These are phyloP conservation scores for Pseudomyrmex dendroicus DNA, from an alignment of 1,140 invertebrate species.

Conservation along the genomic window DNA sequence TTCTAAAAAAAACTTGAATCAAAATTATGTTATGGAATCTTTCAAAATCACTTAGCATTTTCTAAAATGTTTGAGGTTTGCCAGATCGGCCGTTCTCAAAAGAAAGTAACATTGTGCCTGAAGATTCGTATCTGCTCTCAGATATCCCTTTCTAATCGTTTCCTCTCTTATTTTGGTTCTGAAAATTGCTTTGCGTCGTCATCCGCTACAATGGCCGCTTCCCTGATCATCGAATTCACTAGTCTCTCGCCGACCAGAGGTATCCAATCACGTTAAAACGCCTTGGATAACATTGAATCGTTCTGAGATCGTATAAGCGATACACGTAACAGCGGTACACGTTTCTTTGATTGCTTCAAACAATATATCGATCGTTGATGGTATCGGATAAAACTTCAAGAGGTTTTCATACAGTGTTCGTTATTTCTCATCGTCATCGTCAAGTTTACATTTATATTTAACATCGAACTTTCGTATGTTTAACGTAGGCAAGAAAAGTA, in stretches of 20 bases:
- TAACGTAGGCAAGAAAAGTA: slow-evolving; percentile 10
- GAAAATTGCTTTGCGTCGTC: slow-evolving; percentile 38
- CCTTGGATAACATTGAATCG: slow-evolving; percentile 40
- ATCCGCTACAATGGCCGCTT: slow-evolving; percentile 13
- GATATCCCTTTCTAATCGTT: slow-evolving; percentile 35
- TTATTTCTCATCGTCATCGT: background rate
- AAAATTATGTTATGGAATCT: background rate
- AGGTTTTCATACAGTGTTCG: background rate
- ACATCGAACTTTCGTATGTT: background rate
- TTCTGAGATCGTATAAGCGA: background rate
- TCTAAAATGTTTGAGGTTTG: background rate
- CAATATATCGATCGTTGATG: background rate
- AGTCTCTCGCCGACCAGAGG: slow-evolving; percentile 11
- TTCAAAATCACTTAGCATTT: slow-evolving; percentile 31
- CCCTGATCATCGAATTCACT: background rate
- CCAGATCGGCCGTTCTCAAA: slow-evolving; percentile 17
- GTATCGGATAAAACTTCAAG: background rate
- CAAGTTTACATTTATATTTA: background rate
- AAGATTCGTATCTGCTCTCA: slow-evolving; percentile 19
- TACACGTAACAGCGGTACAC: slow-evolving; percentile 24
- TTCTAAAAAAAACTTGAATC: background rate
- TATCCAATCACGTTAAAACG: slow-evolving; percentile 58
- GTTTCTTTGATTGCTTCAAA: slow-evolving; percentile 49
- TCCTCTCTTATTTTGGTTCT: background rate
- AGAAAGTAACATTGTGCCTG: slow-evolving; percentile 26